phyloP scores from a whole-genome alignment of 2,113 vertebrate species.

The Charina bottae region DNA sequence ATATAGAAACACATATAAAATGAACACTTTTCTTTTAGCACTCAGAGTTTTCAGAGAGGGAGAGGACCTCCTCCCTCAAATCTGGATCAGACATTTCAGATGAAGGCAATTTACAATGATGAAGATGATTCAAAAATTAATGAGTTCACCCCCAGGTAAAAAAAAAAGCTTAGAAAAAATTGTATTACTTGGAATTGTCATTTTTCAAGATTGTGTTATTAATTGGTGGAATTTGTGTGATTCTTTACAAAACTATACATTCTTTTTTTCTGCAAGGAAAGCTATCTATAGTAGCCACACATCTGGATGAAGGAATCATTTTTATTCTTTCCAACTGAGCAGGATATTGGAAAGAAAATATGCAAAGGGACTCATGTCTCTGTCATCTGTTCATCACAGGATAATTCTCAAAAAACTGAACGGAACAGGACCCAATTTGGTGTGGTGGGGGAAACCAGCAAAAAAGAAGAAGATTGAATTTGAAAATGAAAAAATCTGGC shows the following conservation, averaged over 20 bases:
- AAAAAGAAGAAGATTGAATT: background rate
- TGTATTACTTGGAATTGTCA: slow-evolving; percentile 57
- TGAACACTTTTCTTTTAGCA: background rate
- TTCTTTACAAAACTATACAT: slow-evolving; percentile 51
- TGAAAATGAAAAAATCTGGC: background rate
- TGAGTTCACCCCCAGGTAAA: slow-evolving; percentile 35
- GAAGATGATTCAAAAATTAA: slow-evolving; percentile 34
- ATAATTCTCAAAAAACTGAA: background rate
- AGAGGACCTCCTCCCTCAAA: background rate
- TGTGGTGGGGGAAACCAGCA: background rate
- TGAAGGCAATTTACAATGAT: slow-evolving; percentile 42
- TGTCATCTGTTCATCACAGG: background rate
- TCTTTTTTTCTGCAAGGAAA: slow-evolving; percentile 44
- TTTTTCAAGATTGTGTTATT: slow-evolving; percentile 47
- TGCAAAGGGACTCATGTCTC: background rate
- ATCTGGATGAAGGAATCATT: background rate
- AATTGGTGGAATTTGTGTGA: slow-evolving; percentile 20
- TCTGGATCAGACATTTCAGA: slow-evolving; percentile 35
- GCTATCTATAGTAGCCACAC: slow-evolving; percentile 11
- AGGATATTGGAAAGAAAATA: background rate
- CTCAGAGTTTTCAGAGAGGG: slow-evolving; percentile 24
- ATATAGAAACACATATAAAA: background rate
- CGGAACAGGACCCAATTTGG: background rate
- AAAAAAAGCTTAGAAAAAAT: slow-evolving; percentile 51
- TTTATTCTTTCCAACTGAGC: background rate